Percentiles rank a stretch among this genome's conserved stretches.
These are phyloP conservation scores for Netelia inedita DNA, from an alignment of 2,888 invertebrate genomes.

Conservation along the genomic window DNA sequence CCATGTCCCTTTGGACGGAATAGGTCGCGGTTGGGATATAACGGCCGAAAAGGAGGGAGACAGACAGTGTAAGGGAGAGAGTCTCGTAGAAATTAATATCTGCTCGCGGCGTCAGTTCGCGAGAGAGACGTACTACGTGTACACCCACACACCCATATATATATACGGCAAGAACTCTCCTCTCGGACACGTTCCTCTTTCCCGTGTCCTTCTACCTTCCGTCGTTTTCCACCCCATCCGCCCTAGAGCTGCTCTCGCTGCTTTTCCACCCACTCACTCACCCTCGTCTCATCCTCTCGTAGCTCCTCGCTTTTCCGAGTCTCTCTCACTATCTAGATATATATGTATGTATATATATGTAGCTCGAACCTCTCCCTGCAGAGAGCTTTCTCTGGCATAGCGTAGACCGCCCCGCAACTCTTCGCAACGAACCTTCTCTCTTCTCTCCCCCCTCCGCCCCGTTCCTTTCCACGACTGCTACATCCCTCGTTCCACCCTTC, in stretches of 20 bases:
- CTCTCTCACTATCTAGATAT: constrained; percentile 29
- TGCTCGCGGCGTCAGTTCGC: constrained; percentile 63
- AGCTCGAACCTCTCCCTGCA: constrained; percentile 56
- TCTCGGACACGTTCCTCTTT: constrained; percentile 66
- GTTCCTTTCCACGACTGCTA: constrained; percentile 22
- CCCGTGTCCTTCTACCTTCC: constrained; percentile 65
- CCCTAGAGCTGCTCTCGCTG: constrained; percentile 52
- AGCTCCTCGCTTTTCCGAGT: constrained; percentile 63
- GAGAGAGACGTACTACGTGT: constrained; percentile 32
- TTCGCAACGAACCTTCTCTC: constrained; percentile 33
- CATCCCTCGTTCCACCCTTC: constrained; percentile 58
- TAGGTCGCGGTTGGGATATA: constrained; percentile 46
- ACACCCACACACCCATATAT: not conserved
- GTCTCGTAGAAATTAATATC: constrained; percentile 69
- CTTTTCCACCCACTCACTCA: constrained; percentile 35
- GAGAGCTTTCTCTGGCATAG: constrained; percentile 63
- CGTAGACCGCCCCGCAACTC: constrained; percentile 56
- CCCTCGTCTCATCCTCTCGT: constrained; percentile 34
- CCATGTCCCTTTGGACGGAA: constrained; percentile 50
- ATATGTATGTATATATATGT: constrained; percentile 1
- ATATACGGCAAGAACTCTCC: constrained; percentile 58
- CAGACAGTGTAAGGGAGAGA: not conserved
- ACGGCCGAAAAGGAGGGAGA: constrained; percentile 39
- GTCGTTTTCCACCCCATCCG: constrained; percentile 63
- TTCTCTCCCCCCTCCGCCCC: not conserved